phyloP scores from a whole-genome alignment of 2,113 vertebrate species.

The Calidris pygmaea region DNA sequence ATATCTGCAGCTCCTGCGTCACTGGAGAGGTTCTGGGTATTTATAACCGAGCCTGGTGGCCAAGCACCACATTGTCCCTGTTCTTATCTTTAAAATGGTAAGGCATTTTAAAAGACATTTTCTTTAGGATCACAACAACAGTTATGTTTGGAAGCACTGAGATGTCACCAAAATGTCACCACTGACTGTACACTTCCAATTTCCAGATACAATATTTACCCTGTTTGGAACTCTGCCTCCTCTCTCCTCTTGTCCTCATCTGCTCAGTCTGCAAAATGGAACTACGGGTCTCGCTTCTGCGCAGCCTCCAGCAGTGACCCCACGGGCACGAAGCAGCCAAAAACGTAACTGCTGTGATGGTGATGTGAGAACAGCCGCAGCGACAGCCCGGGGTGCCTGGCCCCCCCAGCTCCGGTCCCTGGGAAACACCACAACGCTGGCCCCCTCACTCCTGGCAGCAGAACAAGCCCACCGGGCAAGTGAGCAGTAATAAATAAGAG shows the following conservation, averaged over 20 bases:
- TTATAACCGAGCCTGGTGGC: background rate
- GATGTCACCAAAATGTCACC: background rate
- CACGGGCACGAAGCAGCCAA: background rate
- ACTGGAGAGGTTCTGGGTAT: background rate
- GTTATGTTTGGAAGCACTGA: background rate
- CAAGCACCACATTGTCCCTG: background rate
- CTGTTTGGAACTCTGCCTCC: background rate
- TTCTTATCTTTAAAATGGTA: background rate
- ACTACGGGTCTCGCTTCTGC: background rate
- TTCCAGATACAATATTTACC: background rate
- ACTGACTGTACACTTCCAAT: background rate
- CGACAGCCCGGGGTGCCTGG: too few relatives aligned
- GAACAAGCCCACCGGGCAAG: background rate
- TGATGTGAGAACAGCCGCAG: background rate
- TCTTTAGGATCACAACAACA: background rate
- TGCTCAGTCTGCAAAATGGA: background rate
- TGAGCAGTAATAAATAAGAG: background rate
- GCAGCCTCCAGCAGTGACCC: background rate
- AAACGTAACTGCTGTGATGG: accelerated
- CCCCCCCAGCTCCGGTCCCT: background rate
- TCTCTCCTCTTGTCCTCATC: background rate
- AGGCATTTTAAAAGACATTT: background rate
- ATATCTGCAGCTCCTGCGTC: background rate
- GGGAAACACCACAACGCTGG: background rate
- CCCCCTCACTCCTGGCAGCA: background rate